Base-by-base conservation (phyloP, 2,113 vertebrate genomes). In the Campylorhamphus procurvoides region DNA sequence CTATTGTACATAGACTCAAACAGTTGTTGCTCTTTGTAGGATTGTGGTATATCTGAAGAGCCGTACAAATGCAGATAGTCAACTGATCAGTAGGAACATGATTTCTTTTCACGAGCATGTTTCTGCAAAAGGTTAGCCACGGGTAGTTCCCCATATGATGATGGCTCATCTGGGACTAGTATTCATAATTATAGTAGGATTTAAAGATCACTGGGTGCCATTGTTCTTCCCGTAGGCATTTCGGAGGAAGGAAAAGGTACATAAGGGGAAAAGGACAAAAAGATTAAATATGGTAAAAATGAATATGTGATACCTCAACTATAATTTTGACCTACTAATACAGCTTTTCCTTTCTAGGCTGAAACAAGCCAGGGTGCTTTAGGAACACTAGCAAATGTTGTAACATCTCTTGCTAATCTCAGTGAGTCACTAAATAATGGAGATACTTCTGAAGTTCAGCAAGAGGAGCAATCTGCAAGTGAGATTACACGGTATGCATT, bases 301-400 rank as follows among this genome's bases (percentile, higher is more conserved):
- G 33, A 27, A 62, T 59, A 29, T 69, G 14, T 47, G 14, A 37
- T 72, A 66, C 31, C 17, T 62, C 5, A 20, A 60, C 27, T 90
- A 1, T 78, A 56, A 81, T 69, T 37, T 73, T 82, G 18, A 64
- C 80, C 74, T 73, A 46, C 18, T 69, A 52, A 77, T 78, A 47
- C 0, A 14, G 3, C 76, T 92, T 68, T 96, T 95, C 58, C 39
- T 86, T 80, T 87, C 73, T 89, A 99, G 99, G 98, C 98, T 86
- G 99, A 99, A 90, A 98, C 98, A 63, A 98, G 98, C 85, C 99
- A 99, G 62, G 98, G 99, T 82, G 99, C 99, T 96, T 97, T 99
- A 96, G 99, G 99, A 89, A 99, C 99, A 5, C 94, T 99, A 84
- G 99, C 99, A 91, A 99, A 99, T 87, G 99, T 99, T 74, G 99